Percentiles rank a stretch among this genome's conserved stretches.
Evolutionary conservation across 2,113 vertebrate species (phyloP).

Genomic region (Meles meles): DNA sequence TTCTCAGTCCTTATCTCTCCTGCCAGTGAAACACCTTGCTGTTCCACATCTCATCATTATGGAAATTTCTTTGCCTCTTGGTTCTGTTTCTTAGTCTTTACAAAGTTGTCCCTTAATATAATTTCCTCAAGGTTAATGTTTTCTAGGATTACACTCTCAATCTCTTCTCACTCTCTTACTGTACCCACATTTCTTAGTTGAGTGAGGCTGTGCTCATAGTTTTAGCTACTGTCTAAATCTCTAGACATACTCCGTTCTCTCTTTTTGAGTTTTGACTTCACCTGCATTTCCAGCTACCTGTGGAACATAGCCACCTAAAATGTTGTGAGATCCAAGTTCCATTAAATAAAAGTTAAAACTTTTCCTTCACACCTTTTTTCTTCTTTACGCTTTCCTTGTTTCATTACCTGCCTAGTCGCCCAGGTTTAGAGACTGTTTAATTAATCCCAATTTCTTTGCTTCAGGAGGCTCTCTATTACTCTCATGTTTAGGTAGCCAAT

Average conservation of each 20-base stretch:
- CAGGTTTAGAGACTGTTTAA: neutral
- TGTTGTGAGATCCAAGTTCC: neutral
- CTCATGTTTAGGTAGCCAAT: neutral
- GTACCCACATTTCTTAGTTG: neutral
- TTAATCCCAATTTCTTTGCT: neutral
- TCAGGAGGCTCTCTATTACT: neutral
- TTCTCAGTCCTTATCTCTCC: neutral
- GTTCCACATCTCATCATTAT: neutral
- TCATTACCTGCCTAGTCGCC: neutral
- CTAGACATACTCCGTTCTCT: neutral
- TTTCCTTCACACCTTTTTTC: neutral
- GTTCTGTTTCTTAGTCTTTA: neutral
- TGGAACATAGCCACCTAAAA: neutral
- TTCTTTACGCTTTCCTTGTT: neutral
- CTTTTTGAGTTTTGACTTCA: neutral
- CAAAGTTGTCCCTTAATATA: neutral
- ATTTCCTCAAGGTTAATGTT: neutral
- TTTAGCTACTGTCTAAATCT: neutral
- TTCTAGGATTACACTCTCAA: neutral
- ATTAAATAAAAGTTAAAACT: neutral
- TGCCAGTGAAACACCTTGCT: neutral
- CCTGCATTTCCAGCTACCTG: neutral
- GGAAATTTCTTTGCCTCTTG: neutral
- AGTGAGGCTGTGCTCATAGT: neutral
- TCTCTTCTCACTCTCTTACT: neutral